phyloP scores from a whole-genome alignment of 2,888 invertebrate species.

The Noctua pronuba region DNA sequence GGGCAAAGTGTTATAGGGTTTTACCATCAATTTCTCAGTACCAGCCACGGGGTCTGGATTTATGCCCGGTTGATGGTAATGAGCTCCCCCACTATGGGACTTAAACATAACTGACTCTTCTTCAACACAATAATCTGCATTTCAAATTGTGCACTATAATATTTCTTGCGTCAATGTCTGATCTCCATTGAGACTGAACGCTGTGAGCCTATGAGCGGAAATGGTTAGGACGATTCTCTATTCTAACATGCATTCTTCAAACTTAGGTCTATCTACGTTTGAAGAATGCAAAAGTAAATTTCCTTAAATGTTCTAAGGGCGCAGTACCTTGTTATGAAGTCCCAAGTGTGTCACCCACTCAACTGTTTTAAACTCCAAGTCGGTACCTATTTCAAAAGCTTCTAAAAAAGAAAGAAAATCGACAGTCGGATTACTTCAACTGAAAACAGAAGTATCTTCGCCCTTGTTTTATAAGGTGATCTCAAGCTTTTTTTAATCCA shows the following conservation, averaged over 20 bases:
- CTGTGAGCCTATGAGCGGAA: not conserved
- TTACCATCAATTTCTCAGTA: too few species aligned
- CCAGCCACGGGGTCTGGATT: too few species aligned
- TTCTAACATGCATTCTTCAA: too few species aligned
- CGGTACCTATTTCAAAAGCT: not conserved
- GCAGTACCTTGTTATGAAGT: not conserved
- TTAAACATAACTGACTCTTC: too few species aligned
- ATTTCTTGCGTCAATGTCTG: not conserved
- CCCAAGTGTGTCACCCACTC: not conserved
- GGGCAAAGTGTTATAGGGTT: too few species aligned
- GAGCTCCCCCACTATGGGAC: too few species aligned
- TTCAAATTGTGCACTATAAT: not conserved
- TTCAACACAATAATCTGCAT: not conserved
- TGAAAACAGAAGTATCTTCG: not conserved
- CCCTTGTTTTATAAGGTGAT: too few species aligned
- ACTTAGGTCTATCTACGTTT: too few species aligned
- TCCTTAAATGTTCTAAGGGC: not conserved
- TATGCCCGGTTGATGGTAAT: too few species aligned
- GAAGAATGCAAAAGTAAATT: too few species aligned
- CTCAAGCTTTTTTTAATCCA: too few species aligned
- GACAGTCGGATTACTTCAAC: not conserved
- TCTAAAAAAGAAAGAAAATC: not conserved
- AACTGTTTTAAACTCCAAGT: not conserved
- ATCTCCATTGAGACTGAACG: not conserved
- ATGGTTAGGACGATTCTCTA: too few species aligned